Percentiles rank a stretch among this genome's conserved stretches.
Conservation (phyloP, 2,113 vertebrate genomes). For the Arizona elegans region DNA sequence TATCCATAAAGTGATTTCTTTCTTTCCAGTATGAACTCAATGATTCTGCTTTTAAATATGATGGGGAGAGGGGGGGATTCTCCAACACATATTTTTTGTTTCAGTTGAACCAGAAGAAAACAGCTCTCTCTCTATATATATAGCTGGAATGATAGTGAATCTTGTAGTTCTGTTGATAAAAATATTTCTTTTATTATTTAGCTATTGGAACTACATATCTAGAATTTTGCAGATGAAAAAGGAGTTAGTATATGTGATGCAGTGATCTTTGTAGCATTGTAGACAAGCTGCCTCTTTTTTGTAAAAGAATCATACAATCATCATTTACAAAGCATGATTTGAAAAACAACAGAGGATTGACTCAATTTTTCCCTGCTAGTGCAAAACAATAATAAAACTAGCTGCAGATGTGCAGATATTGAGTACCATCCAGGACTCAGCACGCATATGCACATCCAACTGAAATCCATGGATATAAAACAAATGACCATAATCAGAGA, state of each 20-base stretch:
- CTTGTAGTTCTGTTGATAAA: constrained; percentile 68
- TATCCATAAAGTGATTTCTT: neutral
- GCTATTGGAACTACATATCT: constrained; percentile 49
- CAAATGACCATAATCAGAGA: constrained; percentile 26
- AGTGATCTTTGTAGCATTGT: constrained; percentile 59
- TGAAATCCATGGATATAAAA: neutral
- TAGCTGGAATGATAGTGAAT: constrained; percentile 68
- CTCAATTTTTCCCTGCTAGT: constrained; percentile 45
- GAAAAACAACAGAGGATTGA: constrained; percentile 45
- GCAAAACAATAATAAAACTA: constrained; percentile 53
- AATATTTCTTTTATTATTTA: constrained; percentile 72
- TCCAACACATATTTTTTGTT: constrained; percentile 54
- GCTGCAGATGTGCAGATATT: constrained; percentile 64
- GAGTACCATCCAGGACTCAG: neutral
- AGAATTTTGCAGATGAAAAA: constrained; percentile 57
- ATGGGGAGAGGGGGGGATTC: constrained; percentile 26
- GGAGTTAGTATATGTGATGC: constrained; percentile 60
- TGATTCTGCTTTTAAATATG: neutral
- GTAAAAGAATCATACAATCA: constrained; percentile 48
- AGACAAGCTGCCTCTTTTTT: constrained; percentile 51
- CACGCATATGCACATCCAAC: neutral
- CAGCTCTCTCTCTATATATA: constrained; percentile 33
- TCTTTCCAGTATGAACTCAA: neutral
- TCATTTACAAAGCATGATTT: constrained; percentile 36
- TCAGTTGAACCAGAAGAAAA: constrained; percentile 62